phyloP scores from a whole-genome alignment of 2,797 vertebrate genomes.

The Clarias pachynema region DNA sequence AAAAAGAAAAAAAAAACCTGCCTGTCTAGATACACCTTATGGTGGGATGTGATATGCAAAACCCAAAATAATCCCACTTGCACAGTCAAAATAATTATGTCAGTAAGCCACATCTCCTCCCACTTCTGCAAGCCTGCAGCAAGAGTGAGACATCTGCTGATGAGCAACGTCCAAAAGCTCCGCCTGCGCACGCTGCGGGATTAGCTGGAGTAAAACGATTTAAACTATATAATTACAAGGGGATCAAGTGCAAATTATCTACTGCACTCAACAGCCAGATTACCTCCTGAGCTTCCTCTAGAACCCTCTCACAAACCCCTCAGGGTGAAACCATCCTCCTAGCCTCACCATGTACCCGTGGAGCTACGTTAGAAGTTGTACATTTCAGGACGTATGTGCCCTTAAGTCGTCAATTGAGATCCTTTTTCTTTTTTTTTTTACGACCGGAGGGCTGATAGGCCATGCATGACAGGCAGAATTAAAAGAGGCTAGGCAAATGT shows the following conservation, averaged over 20 bases:
- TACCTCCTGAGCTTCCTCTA: conserved; percentile 71
- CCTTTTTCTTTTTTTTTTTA: conserved; percentile 82
- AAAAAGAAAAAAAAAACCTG: background rate
- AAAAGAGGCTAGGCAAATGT: conserved; percentile 93
- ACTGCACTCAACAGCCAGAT: conserved; percentile 85
- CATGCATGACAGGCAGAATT: conserved; percentile 96
- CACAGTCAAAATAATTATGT: conserved; percentile 71
- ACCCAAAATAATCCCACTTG: conserved; percentile 55
- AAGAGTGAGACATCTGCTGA: conserved; percentile 64
- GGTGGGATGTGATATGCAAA: conserved; percentile 70
- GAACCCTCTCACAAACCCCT: conserved; percentile 39
- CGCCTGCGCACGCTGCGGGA: conserved; percentile 65
- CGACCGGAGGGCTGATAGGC: conserved; percentile 87
- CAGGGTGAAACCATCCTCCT: conserved; percentile 39
- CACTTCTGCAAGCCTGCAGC: conserved; percentile 56
- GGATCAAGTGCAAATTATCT: conserved; percentile 91
- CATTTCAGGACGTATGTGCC: conserved; percentile 70
- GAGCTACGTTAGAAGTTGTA: conserved; percentile 52
- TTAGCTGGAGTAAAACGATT: conserved; percentile 86
- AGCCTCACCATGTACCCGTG: conserved; percentile 55
- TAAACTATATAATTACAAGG: conserved; percentile 91
- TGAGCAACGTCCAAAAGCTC: conserved; percentile 61
- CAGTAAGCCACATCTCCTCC: conserved; percentile 62
- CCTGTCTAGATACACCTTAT: conserved; percentile 52
- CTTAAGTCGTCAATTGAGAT: conserved; percentile 92